Evolutionary conservation across 92 coral and sea anemone genomes (phyloP).

Genomic region (Zoanthus gigantus): DNA sequence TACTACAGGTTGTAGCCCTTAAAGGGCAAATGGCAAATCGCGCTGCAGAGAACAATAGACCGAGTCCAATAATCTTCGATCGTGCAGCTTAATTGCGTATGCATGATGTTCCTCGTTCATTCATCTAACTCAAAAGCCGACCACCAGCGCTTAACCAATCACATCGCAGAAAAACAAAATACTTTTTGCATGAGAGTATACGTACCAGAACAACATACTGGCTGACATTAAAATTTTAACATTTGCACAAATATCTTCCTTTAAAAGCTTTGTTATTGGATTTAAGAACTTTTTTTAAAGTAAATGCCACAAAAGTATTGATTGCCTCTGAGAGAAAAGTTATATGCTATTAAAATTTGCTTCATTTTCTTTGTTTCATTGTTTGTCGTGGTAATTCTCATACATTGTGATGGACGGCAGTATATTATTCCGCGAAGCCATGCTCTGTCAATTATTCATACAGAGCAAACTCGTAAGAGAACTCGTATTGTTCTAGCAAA

Average conservation of each 20-base stretch:
- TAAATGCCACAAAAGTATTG: neutral
- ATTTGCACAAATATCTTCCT: constrained; percentile 20
- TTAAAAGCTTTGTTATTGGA: neutral
- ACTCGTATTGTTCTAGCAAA: constrained; percentile 25
- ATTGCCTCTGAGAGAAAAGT: neutral
- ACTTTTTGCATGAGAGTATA: constrained; percentile 76
- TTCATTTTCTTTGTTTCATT: constrained; percentile 20
- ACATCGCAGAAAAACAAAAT: constrained; percentile 54
- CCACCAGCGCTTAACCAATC: constrained; percentile 78
- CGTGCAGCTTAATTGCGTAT: constrained; percentile 81
- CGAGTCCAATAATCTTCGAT: constrained; percentile 71
- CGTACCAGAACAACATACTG: constrained; percentile 26
- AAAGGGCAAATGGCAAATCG: constrained; percentile 77
- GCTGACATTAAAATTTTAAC: constrained; percentile 45
- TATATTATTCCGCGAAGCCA: constrained; percentile 80
- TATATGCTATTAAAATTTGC: neutral
- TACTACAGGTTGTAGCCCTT: constrained; percentile 76
- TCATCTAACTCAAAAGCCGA: constrained; percentile 37
- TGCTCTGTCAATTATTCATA: constrained; percentile 93
- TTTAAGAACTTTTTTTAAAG: neutral
- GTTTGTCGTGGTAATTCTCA: constrained; percentile 40
- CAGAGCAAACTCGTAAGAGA: constrained; percentile 49
- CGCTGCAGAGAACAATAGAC: constrained; percentile 59
- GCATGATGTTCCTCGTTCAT: constrained; percentile 74
- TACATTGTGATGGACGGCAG: constrained; percentile 60